Percentiles rank a stretch among this genome's conserved stretches.
phyloP scores from a whole-genome alignment of 2,113 vertebrate genomes.

The Oenanthe oenanthe region DNA sequence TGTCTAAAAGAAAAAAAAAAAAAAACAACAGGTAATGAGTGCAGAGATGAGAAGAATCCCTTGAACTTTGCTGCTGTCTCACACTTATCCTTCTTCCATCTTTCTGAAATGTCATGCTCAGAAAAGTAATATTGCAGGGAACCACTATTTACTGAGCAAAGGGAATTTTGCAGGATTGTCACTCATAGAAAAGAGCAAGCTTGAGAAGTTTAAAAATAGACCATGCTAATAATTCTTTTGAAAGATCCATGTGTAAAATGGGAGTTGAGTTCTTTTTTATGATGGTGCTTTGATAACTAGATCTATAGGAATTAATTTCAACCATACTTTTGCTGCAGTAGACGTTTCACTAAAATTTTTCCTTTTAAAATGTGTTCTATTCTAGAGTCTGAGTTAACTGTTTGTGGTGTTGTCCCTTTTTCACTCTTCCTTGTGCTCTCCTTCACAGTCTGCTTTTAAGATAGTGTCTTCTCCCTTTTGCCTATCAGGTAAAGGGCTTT shows the following conservation, averaged over 20 bases:
- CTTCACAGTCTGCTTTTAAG: neutral
- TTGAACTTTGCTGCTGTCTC: neutral
- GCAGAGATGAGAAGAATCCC: neutral
- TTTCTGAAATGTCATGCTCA: neutral
- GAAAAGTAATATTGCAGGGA: neutral
- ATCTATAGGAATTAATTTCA: neutral
- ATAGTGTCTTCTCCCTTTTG: neutral
- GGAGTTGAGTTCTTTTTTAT: neutral
- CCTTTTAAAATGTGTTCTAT: neutral
- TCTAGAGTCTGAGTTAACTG: neutral
- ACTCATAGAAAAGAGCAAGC: neutral
- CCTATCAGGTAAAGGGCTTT: neutral
- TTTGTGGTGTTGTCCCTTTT: neutral
- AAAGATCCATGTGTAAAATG: neutral
- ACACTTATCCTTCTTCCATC: neutral
- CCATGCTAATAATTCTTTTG: neutral
- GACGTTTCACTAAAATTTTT: neutral
- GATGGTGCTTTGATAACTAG: neutral
- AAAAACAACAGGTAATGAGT: neutral
- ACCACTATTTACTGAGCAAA: neutral
- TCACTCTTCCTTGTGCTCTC: neutral
- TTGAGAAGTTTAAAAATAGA: conserved; percentile 2
- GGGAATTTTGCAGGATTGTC: neutral
- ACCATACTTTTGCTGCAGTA: neutral
- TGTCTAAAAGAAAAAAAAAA: neutral